Evolutionary conservation across 2,797 vertebrate species (phyloP).

Genomic region (Tapera naevia): DNA sequence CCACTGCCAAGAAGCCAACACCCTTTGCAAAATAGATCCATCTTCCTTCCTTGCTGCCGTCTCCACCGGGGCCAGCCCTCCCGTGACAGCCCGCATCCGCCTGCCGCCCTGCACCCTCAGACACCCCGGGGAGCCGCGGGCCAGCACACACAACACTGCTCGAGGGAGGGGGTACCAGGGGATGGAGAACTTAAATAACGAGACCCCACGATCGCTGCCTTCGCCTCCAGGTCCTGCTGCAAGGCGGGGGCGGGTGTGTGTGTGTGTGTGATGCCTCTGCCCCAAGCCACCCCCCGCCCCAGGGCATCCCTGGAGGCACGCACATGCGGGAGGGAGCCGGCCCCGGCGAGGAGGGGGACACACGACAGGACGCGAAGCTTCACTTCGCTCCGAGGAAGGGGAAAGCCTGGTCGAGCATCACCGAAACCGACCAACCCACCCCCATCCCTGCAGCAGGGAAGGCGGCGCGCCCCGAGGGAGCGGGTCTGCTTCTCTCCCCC

Average conservation of each 20-base stretch:
- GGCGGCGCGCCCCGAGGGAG: conserved; percentile 15
- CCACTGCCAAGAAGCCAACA: conserved; percentile 8
- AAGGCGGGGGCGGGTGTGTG: background rate
- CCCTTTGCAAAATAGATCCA: background rate
- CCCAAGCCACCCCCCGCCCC: background rate
- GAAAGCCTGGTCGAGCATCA: background rate
- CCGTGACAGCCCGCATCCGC: background rate
- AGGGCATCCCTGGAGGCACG: too few relatives aligned
- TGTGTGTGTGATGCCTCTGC: background rate
- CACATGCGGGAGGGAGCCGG: background rate
- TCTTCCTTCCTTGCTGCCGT: background rate
- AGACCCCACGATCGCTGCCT: background rate
- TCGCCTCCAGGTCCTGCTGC: background rate
- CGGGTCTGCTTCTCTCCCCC: background rate
- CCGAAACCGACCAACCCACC: background rate
- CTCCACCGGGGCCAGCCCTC: background rate
- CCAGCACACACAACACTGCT: background rate
- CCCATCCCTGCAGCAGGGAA: background rate
- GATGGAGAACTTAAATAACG: accelerated
- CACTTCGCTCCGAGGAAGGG: too few relatives aligned
- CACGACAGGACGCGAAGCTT: background rate
- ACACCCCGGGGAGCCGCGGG: background rate
- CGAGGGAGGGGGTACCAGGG: too few relatives aligned
- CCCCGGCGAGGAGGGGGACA: background rate
- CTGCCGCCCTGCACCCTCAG: background rate